Percentiles rank a stretch among this genome's conserved stretches.
phyloP scores from a whole-genome alignment of 2,797 vertebrate species.

The Clamator glandarius region DNA sequence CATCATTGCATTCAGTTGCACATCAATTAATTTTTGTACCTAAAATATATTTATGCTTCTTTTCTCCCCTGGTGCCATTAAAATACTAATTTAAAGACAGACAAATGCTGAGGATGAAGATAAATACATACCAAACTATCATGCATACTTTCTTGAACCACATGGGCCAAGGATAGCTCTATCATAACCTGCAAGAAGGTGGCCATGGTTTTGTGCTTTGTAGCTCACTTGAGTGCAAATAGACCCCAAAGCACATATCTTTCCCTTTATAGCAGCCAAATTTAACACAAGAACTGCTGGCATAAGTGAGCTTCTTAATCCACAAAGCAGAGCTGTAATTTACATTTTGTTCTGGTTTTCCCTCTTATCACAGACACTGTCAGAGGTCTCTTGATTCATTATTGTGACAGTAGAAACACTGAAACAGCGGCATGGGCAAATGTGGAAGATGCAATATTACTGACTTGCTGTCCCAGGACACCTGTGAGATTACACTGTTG shows the following conservation, averaged over 20 bases:
- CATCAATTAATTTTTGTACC: not conserved
- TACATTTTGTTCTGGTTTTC: not conserved
- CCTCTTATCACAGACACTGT: constrained; percentile 15
- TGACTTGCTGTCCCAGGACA: not conserved
- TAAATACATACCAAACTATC: not conserved
- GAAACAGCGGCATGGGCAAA: not conserved
- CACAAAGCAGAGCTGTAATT: not conserved
- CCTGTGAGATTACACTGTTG: not conserved
- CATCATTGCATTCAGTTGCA: not conserved
- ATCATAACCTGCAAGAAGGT: not conserved
- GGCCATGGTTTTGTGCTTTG: not conserved
- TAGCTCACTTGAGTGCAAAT: not conserved
- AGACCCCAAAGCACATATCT: not conserved
- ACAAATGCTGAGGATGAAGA: not conserved
- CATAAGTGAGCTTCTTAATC: not conserved
- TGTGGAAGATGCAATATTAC: not conserved
- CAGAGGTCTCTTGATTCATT: not conserved
- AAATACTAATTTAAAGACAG: constrained; percentile 10
- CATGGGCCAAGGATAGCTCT: not conserved
- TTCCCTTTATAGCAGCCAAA: not conserved
- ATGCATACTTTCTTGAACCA: not conserved
- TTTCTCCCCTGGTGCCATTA: not conserved
- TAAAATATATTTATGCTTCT: not conserved
- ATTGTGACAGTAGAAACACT: not conserved
- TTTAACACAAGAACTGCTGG: not conserved